phyloP scores from a whole-genome alignment of 1,140 invertebrate species.

The Zophobas morio region DNA sequence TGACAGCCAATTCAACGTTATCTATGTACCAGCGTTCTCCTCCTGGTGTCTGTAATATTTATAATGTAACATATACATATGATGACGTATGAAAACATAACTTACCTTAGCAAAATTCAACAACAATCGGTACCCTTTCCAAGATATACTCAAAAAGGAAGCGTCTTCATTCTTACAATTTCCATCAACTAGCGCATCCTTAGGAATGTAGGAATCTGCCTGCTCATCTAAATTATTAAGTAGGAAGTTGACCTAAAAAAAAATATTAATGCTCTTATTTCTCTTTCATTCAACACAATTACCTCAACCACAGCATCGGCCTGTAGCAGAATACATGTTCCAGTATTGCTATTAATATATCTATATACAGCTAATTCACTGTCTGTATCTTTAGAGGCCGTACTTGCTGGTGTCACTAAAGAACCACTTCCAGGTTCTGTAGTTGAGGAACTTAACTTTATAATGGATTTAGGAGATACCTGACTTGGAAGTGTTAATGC shows the following conservation, averaged over 20 bases:
- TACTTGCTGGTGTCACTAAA: constrained; percentile 51
- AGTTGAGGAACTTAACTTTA: constrained; percentile 57
- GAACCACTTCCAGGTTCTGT: constrained; percentile 52
- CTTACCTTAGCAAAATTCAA: constrained; percentile 81
- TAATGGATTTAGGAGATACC: constrained; percentile 60
- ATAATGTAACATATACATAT: constrained; percentile 16
- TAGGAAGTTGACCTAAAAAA: constrained; percentile 62
- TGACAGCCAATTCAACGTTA: constrained; percentile 77
- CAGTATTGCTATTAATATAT: constrained; percentile 59
- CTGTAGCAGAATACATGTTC: constrained; percentile 65
- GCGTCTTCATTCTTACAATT: constrained; percentile 79
- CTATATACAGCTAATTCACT: constrained; percentile 61
- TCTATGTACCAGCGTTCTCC: constrained; percentile 89
- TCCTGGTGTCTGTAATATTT: constrained; percentile 78
- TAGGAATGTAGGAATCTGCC: constrained; percentile 64
- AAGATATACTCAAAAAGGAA: constrained; percentile 78
- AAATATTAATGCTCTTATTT: constrained; percentile 26
- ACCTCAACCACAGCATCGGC: constrained; percentile 66
- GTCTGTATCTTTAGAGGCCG: constrained; percentile 52
- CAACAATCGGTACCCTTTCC: constrained; percentile 78
- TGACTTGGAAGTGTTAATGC: constrained; percentile 58
- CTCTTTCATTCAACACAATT: constrained; percentile 15
- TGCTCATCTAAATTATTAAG: constrained; percentile 62
- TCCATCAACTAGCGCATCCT: constrained; percentile 63
- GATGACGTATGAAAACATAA: constrained; percentile 1